A percentile compares a stretch with the other conserved stretches of the same genome.
These are phyloP conservation scores for Cricetomys ansorgei DNA, from an alignment of 2,113 vertebrate species.

Conservation along the genomic window DNA sequence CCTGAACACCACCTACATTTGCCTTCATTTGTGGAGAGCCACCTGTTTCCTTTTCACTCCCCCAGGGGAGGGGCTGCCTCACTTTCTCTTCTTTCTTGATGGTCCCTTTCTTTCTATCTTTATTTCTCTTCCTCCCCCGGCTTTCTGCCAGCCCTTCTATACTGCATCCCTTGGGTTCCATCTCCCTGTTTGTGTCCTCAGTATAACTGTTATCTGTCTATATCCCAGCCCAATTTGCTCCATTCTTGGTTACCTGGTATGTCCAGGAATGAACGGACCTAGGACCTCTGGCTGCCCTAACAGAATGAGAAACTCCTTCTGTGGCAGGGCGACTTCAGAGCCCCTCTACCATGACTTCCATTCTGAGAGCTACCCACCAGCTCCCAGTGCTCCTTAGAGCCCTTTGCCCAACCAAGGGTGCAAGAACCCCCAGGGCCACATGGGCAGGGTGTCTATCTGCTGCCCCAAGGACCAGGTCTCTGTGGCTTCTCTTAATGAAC, in stretches of 20 bases:
- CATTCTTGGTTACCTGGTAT: background rate
- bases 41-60: background rate
- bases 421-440: slow-evolving; percentile 58
- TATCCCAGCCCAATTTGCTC: background rate
- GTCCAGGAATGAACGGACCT: slow-evolving; percentile 13
- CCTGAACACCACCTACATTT: background rate
- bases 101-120: background rate
- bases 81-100: background rate
- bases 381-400: background rate
- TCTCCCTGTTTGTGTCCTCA: background rate
- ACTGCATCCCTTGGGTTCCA: background rate
- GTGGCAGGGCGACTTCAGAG: background rate
- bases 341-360: too few species aligned
- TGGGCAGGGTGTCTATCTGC: slow-evolving; percentile 69
- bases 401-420: slow-evolving; percentile 50
- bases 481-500: slow-evolving; percentile 89
- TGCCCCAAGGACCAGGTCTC: slow-evolving; percentile 84
- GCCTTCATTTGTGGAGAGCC: background rate
- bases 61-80: background rate
- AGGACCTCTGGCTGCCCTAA: background rate
- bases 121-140: background rate
- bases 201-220: background rate
- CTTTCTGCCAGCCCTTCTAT: background rate
- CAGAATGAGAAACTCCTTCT: background rate
- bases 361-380: background rate